Conservation (phyloP, 2,888 invertebrate genomes). For the Lamellibrachia satsuma region DNA sequence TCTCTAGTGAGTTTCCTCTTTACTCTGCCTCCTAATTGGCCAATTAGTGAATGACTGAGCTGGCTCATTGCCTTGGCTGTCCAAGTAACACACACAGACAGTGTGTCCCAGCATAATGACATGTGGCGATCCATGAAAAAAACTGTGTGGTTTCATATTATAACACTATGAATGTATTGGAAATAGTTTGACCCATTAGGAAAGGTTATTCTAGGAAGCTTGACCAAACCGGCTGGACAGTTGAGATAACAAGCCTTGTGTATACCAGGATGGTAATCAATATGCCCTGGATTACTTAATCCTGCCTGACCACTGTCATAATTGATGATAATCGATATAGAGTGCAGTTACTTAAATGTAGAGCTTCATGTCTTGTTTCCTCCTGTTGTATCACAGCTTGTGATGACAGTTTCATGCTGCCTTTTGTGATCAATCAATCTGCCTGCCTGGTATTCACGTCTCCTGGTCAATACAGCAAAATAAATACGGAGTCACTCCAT, state of each 20-base stretch:
- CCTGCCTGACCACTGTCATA: neutral
- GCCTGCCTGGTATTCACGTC: neutral
- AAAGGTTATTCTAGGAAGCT: neutral
- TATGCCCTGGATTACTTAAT: slow-evolving; percentile 17
- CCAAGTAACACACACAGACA: neutral
- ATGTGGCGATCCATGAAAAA: neutral
- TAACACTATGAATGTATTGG: neutral
- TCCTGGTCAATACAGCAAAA: neutral
- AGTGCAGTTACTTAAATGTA: neutral
- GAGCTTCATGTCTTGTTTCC: neutral
- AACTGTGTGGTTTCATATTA: neutral
- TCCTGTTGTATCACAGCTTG: neutral
- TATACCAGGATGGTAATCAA: neutral
- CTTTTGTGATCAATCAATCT: neutral
- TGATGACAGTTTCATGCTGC: neutral
- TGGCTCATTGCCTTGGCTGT: neutral
- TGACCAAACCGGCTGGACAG: neutral
- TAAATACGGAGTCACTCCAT: neutral
- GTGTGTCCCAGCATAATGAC: neutral
- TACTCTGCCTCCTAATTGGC: neutral
- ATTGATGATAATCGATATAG: neutral
- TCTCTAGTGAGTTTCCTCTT: neutral
- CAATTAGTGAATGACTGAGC: neutral
- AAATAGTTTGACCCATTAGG: neutral
- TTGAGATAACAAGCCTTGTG: neutral